A percentile compares a stretch with the other conserved stretches of the same genome.
Conservation (phyloP, 1,140 invertebrate genomes). For the Conus betulinus region DNA sequence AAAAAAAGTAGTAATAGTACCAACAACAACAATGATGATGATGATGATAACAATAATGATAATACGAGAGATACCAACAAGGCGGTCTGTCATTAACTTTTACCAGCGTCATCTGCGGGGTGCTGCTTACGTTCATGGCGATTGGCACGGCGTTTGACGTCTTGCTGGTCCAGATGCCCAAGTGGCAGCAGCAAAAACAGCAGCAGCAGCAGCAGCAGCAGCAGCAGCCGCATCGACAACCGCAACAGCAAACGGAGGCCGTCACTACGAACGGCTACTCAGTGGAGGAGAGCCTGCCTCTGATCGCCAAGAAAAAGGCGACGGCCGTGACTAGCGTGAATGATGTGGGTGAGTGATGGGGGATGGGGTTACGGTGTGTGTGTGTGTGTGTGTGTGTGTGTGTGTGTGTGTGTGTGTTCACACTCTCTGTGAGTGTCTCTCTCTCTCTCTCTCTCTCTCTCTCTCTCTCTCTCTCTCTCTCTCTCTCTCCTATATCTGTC, state of each 20-base stretch:
- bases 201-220: too few species aligned
- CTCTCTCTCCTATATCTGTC: too few species aligned
- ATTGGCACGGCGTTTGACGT: constrained; percentile 51
- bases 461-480: neutral
- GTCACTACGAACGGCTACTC: neutral
- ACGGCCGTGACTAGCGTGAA: neutral
- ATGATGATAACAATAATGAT: neutral
- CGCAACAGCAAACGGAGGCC: too few species aligned
- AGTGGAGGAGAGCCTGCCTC: neutral
- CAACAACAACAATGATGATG: neutral
- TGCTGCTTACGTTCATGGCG: constrained; percentile 31
- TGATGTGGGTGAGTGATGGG: neutral
- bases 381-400: too few species aligned
- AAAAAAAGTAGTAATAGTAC: too few species aligned
- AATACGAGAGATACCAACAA: neutral
- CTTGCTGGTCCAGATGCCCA: constrained; percentile 44
- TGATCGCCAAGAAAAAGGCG: neutral
- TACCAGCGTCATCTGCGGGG: constrained; percentile 9
- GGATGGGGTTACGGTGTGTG: too few species aligned
- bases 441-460: too few species aligned
- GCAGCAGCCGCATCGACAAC: too few species aligned
- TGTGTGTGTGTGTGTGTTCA: too few species aligned
- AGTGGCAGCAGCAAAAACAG: constrained; percentile 1
- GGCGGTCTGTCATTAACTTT: neutral
- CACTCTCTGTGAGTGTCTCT: too few species aligned